Evolutionary conservation across 2,888 invertebrate species (phyloP).

Genomic region (Lithophane semibrunnea): DNA sequence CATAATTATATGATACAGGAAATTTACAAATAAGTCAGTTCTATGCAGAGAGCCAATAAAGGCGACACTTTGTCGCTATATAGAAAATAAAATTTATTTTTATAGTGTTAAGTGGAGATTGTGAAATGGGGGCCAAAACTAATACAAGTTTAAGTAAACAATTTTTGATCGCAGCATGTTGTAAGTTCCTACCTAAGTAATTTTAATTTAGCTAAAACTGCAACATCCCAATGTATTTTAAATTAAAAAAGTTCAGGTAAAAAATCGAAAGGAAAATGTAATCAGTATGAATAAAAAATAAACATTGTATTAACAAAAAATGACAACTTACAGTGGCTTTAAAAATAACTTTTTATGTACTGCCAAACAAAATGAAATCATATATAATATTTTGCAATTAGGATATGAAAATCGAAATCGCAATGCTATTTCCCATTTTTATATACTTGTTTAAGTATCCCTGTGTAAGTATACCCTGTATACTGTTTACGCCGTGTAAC

Average conservation of each 20-base stretch:
- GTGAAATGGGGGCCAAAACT: constrained; percentile 12
- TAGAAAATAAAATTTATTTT: too few species aligned
- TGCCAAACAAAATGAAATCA: not conserved
- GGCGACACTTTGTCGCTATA: not conserved
- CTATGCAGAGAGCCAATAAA: not conserved
- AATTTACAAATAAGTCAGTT: not conserved
- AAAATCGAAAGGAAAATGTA: too few species aligned
- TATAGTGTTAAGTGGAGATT: not conserved
- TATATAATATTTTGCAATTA: not conserved
- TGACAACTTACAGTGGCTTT: not conserved
- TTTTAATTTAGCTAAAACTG: not conserved
- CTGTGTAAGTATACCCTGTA: too few species aligned
- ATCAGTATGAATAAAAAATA: too few species aligned
- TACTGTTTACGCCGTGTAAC: too few species aligned
- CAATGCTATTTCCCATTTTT: not conserved
- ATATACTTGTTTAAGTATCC: too few species aligned
- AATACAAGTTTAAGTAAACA: constrained; percentile 22
- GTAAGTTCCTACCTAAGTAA: constrained; percentile 15
- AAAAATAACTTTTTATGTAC: not conserved
- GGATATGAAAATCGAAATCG: not conserved
- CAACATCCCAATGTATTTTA: not conserved
- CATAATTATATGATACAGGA: not conserved
- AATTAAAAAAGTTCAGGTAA: not conserved
- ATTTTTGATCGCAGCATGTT: constrained; percentile 23
- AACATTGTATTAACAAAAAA: too few species aligned